Percentiles rank a stretch among this genome's conserved stretches.
Conservation (phyloP, 2,113 vertebrate genomes). For the Carlito syrichta region DNA sequence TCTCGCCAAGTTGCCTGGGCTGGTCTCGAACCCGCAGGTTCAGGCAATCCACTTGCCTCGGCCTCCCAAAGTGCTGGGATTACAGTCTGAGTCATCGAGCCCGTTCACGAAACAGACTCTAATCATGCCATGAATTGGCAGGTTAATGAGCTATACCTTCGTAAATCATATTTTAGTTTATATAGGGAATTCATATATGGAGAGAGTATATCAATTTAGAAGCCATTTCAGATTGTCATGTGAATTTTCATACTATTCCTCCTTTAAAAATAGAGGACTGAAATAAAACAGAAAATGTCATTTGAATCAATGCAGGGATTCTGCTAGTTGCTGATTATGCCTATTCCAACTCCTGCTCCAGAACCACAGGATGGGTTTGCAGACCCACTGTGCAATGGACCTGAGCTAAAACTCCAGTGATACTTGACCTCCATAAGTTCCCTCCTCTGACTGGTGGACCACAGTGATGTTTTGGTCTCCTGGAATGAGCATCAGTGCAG, state of each 20-base stretch:
- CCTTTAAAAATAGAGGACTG: not conserved
- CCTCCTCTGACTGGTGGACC: not conserved
- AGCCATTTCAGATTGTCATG: not conserved
- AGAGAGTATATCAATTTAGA: not conserved
- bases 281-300: not conserved
- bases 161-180: not conserved
- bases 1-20: too few relatives aligned
- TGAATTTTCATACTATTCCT: not conserved
- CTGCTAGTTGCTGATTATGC: not conserved
- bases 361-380: not conserved
- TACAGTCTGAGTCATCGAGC: too few relatives aligned
- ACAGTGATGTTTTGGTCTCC: not conserved
- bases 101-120: not conserved
- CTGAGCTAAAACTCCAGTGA: not conserved
- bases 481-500: not conserved
- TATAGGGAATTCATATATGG: not conserved
- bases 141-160: not conserved
- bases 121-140: not conserved
- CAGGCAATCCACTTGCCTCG: too few relatives aligned
- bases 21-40: too few relatives aligned
- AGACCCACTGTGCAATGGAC: not conserved
- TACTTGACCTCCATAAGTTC: not conserved
- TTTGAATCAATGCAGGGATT: not conserved
- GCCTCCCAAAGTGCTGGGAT: too few relatives aligned
- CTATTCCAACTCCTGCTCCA: not conserved